Evolutionary conservation across 2,113 vertebrate genomes (phyloP), one percentile per base, ranked within the genome.

Genomic region (Menidia beryllina): DNA sequence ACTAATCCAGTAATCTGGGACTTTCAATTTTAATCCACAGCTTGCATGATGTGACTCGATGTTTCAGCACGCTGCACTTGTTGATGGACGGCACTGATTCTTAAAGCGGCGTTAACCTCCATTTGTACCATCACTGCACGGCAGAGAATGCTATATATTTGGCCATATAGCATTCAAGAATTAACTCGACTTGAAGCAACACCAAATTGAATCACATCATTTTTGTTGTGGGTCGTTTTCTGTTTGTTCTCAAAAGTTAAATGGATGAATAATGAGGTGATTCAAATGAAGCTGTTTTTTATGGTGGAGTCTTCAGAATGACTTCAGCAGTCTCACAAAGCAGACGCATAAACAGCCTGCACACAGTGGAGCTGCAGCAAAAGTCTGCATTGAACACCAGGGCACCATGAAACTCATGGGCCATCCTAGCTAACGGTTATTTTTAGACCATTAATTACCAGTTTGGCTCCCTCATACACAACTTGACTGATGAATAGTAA

Each of bases 1-100:
- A 69, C 66, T 88, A 89, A 89, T 91, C 89, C 86, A 74, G 52
- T 82, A 88, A 88, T 91, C 88, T 87, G 83, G 38, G 76, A 67
- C 54, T 81, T 88, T 88, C 69, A 67, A 69, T 69, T 48, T 81
- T 88, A 89, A 89, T 88, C 88, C 81, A 63, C 24, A 71, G 39
- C 6, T 73, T 66, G 72, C 69, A 78, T 74, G 69, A 55, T 24
- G 63, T 3, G 9, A 50, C 36, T 7, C 51, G n/a, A 7, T 56
- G 63, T 82, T 79, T 58, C 30, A 69, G 48, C 39, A 9, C 41
- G 30, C 30, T 56, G 64, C 45, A 66, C 57, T 77, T 72, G 72
- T 59, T 56, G 59, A 48, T 25, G 56, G 62, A 76, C 67, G 36
- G 3, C 19, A 27, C 30, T 13, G 66, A 70, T 76, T 68, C 65